phyloP scores from a whole-genome alignment of 2,888 invertebrate species.

The Ferrisia virgata region DNA sequence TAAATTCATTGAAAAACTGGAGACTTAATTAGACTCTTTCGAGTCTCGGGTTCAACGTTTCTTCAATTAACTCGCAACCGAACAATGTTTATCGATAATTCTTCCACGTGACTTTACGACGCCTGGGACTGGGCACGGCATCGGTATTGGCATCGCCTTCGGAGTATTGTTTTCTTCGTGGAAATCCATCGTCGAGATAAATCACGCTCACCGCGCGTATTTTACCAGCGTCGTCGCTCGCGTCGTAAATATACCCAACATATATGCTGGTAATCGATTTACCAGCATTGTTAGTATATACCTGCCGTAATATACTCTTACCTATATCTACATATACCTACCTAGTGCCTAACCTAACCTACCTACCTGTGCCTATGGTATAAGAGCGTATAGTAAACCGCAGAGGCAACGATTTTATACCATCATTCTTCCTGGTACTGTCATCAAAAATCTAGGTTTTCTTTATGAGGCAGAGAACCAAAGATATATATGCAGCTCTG shows the following conservation, averaged over 20 bases:
- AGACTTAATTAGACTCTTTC: slow-evolving; percentile 7
- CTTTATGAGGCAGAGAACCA: not conserved
- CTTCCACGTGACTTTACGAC: not conserved
- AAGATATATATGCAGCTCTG: no score
- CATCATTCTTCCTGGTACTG: not conserved
- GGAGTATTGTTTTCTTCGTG: slow-evolving; percentile 15
- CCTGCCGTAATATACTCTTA: no score
- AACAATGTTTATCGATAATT: slow-evolving; percentile 30
- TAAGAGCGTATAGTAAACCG: not conserved
- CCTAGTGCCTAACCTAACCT: no score
- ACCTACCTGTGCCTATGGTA: no score
- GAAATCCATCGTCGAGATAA: not conserved
- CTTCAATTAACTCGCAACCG: slow-evolving; percentile 1
- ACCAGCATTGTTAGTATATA: not conserved
- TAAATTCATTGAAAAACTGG: slow-evolving; percentile 21
- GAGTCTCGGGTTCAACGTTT: slow-evolving; percentile 18
- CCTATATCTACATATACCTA: not conserved
- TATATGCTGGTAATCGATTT: not conserved
- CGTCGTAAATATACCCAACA: not conserved
- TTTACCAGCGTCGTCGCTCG: not conserved
- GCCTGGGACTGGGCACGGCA: no score
- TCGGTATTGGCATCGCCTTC: not conserved
- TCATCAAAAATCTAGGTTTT: not conserved
- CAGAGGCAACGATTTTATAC: not conserved
- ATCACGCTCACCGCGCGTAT: not conserved